Evolutionary conservation across 64 coral and sea anemone genomes (phyloP), one percentile per base, ranked within the genome.

Genomic region (Acropora tenuis): DNA sequence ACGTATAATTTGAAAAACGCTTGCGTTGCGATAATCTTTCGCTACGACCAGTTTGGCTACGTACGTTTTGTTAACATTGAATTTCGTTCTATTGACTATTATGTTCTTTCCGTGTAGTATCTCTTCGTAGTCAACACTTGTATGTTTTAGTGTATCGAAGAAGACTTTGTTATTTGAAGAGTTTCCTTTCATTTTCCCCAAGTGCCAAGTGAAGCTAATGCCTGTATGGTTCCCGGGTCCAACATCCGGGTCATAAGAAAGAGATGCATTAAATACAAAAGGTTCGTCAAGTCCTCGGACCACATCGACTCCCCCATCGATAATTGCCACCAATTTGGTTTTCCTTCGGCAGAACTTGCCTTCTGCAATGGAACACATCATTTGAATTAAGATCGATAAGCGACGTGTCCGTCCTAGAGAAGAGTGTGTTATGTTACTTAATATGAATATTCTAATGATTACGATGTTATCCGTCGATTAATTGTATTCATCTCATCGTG

Each of bases 231-330:
- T 9, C 30, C 80, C 81, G 6, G 50, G 80, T 69, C 80, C 90
- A 76, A 92, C 55, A n/a, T 78, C 80, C 12, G 90, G 90, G 73
- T 92, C 90, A 47, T 83, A 75, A 12, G 80, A 76, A 61, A 74
- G 50, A 7, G 69, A 84, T 0, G 80, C 90, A 49, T 86, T 82
- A 1, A 92, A 42, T 2, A 73, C 75, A 5, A 75, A 44, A 43
- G 41, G 61, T 77, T 92, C 13, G 17, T 45, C 6, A 43, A 50
- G 69, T 44, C 80, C 80, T 57, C 69, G 63, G 19, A 15, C 11
- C 7, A 84, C 45, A 30, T 75, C 69, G 6, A 50, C 17, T 5
- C 90, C 90, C 0, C 90, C 90, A 43, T 42, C 2, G 8, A 92
- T 81, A 15, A 71, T 43, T 1, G 78, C 88, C 1, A 90, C 49